Conservation (phyloP, 1,140 invertebrate genomes). For the Bombus haemorrhoidalis region DNA sequence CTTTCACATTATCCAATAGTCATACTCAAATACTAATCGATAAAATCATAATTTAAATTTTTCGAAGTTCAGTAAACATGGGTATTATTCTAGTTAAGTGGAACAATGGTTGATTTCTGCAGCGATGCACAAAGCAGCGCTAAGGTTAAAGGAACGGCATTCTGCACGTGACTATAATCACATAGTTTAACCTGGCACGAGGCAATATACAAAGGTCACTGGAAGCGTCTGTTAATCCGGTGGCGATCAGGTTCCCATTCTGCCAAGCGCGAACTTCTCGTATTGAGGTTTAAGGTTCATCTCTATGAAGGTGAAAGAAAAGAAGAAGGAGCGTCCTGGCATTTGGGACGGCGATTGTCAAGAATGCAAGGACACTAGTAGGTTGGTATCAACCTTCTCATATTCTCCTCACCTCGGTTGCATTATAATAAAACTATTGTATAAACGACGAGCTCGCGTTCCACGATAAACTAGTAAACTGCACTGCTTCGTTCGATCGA, state of each 20-base stretch:
- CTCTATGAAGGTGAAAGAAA: constrained; percentile 49
- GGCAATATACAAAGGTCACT: constrained; percentile 49
- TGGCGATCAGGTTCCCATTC: constrained; percentile 26
- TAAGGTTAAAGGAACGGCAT: constrained; percentile 27
- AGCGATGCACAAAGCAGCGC: neutral
- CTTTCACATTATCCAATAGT: no score
- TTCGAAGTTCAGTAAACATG: neutral
- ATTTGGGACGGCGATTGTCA: constrained; percentile 62
- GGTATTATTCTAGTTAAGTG: neutral
- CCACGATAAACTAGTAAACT: neutral
- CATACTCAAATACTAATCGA: no score
- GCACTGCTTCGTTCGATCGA: constrained; percentile 14
- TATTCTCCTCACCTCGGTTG: constrained; percentile 8
- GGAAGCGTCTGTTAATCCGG: constrained; percentile 10
- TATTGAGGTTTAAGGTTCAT: constrained; percentile 43
- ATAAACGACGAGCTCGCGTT: neutral
- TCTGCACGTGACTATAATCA: constrained; percentile 60
- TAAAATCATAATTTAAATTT: neutral
- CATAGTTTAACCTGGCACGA: constrained; percentile 41
- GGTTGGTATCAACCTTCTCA: constrained; percentile 30
- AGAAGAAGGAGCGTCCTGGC: constrained; percentile 64
- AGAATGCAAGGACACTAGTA: constrained; percentile 61
- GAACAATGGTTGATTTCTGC: neutral
- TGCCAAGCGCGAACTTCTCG: neutral
- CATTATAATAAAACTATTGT: constrained; percentile 48